Evolutionary conservation across 2,797 vertebrate genomes (phyloP), one percentile per base, ranked within the genome.

Genomic region (Crenichthys baileyi): DNA sequence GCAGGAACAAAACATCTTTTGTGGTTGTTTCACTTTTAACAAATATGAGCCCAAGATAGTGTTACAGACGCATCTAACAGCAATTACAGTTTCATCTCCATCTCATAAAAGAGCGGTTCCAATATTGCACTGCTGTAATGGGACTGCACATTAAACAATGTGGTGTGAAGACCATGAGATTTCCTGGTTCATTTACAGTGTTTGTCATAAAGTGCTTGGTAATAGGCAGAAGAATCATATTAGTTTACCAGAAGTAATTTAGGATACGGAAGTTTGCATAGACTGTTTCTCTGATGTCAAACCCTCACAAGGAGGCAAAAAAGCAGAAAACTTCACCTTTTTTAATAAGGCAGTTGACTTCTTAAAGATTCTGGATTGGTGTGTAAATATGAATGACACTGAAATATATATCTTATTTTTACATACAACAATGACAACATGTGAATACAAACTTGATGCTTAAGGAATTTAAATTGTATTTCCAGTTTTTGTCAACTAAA

Each of bases 81-180:
- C 22, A 70, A 70, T 70, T 70, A 70, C 67, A 44, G 24, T 26
- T 44, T 70, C 39, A 22, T 67, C 36, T 67, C 65, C 15, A 48
- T 18, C 67, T 70, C 41, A 70, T 70, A 70, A 70, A 44, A 48
- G 67, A 70, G 44, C 6, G 15, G n/a, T 70, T 70, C n/a, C 67
- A 46, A 70, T 70, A 70, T 70, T 70, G 44, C 67, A 13, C 16
- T 48, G 67, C 67, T 48, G 67, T 48, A 46, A 48, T 70, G 67
- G 67, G 70, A 22, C 70, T 53, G 26, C 70, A 53, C 18, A 51
- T 51, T 50, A 50, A 72, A 72, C 31, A 20, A 36, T 24, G 48
- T 20, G 24, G 44, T 48, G 44, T 18, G n/a, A 18, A 48, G 44
- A 70, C 24, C 67, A 26, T n/a, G 13, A 18, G 13, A 26, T 70